Evolutionary conservation across 2,113 vertebrate genomes (phyloP).

Genomic region (Cygnus buccinator): DNA sequence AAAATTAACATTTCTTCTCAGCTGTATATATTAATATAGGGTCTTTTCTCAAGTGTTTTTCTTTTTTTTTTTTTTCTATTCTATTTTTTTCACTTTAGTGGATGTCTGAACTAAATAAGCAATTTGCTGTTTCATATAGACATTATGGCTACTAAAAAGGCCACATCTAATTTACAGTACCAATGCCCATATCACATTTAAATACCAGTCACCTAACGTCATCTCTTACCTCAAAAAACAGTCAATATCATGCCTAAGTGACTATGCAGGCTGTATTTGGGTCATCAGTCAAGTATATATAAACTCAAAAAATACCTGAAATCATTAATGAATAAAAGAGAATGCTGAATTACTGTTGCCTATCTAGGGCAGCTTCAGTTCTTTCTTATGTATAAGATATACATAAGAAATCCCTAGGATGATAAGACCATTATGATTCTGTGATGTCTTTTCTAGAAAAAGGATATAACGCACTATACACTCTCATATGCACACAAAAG

Average conservation of each 20-base stretch:
- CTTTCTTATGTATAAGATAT: neutral
- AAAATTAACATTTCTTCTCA: neutral
- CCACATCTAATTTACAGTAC: neutral
- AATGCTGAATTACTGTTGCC: neutral
- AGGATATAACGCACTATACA: neutral
- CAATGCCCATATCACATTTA: neutral
- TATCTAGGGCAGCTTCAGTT: neutral
- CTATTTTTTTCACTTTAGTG: neutral
- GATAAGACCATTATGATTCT: neutral
- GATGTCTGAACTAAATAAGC: neutral
- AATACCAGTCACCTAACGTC: neutral
- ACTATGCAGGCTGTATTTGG: neutral
- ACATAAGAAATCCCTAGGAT: no score
- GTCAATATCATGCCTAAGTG: neutral
- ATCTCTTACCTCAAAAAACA: neutral
- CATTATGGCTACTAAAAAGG: neutral
- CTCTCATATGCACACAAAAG: neutral
- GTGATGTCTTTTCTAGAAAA: neutral
- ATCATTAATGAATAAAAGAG: neutral
- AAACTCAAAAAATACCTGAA: neutral
- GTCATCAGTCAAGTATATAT: neutral
- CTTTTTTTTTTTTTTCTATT: neutral
- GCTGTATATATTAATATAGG: neutral
- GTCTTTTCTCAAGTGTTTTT: neutral
- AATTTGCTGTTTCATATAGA: neutral